Conservation (phyloP, 2,888 invertebrate species). For the Creontiades dilutus region DNA sequence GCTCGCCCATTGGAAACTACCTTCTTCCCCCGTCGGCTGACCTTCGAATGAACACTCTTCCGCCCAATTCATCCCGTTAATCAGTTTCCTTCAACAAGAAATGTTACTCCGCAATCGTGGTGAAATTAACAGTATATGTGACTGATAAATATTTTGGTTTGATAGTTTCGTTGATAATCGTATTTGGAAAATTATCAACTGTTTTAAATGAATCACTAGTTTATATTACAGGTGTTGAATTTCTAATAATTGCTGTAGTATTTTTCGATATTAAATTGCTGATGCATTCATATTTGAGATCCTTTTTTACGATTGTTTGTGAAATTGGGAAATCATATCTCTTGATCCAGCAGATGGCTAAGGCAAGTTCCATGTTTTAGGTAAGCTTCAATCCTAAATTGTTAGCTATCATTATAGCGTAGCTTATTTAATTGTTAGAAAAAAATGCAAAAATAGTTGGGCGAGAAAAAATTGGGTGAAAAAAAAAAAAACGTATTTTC, state of each 20-base stretch:
- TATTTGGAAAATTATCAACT: neutral
- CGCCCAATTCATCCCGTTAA: neutral
- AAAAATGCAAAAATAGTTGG: too few relatives aligned
- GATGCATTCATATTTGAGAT: neutral
- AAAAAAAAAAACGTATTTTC: too few relatives aligned
- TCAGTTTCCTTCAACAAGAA: neutral
- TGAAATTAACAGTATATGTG: neutral
- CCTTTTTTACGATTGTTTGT: too few relatives aligned
- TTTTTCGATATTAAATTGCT: neutral
- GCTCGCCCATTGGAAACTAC: neutral
- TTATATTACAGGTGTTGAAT: neutral
- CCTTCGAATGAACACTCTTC: conserved; percentile 1
- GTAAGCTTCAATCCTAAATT: too few relatives aligned
- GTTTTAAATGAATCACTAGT: neutral
- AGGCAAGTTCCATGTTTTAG: too few relatives aligned
- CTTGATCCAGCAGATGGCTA: too few relatives aligned
- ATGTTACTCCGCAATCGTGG: neutral
- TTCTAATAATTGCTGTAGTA: neutral
- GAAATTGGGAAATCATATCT: too few relatives aligned
- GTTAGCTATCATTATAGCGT: too few relatives aligned
- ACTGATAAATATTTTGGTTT: neutral
- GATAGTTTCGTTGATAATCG: neutral
- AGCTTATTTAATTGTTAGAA: too few relatives aligned
- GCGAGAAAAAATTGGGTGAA: too few relatives aligned
- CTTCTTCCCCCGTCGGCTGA: neutral